Base-by-base conservation (phyloP, 2,113 vertebrate genomes). In the Channa argus region DNA sequence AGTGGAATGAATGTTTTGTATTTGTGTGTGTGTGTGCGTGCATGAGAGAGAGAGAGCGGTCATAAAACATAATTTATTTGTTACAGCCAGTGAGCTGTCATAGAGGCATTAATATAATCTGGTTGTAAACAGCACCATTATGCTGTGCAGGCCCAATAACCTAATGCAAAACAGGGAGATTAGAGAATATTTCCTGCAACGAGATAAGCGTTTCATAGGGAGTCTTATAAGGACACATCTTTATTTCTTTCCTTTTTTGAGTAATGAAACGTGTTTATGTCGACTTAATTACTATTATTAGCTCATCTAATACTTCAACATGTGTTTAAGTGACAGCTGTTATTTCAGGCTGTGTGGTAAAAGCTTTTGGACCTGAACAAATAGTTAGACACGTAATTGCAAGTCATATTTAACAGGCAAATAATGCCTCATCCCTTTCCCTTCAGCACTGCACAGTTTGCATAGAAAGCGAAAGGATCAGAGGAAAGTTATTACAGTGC, bases 321-420 rank as follows among this genome's bases (percentile, higher is more conserved):
- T 11, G 51, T 59, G 33, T 52, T 3, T 59, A 5, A 56, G 13
- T 63, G n/a, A 49, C 41, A 9, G 14, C 4, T 43, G 54, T 9
- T 71, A 37, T 41, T 60, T 71, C 36, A 60, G 43, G 12, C 66
- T 53, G 38, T 53, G 38, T 53, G 34, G 45, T 34, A 49, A 60
- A n/a, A 67, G 51, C 34, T 10, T 49, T 5, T 56, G 33, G 12
- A 66, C 45, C 66, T 68, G 47, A 36, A 47, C 34, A 13, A 10
- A 55, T 59, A 46, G 36, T 46, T 15, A 54, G 47, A 58, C 36
- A 8, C 3, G 15, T 62, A 58, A 44, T 49, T 53, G 53, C 46
- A 1, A 55, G 44, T 39, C 63, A 72, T 54, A 87, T 87, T 87
- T 77, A 85, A 73, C 53, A 79, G 77, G 61, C 82, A 89, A 89